phyloP scores from a whole-genome alignment of 2,797 vertebrate species.

The Gambusia yucatana region DNA sequence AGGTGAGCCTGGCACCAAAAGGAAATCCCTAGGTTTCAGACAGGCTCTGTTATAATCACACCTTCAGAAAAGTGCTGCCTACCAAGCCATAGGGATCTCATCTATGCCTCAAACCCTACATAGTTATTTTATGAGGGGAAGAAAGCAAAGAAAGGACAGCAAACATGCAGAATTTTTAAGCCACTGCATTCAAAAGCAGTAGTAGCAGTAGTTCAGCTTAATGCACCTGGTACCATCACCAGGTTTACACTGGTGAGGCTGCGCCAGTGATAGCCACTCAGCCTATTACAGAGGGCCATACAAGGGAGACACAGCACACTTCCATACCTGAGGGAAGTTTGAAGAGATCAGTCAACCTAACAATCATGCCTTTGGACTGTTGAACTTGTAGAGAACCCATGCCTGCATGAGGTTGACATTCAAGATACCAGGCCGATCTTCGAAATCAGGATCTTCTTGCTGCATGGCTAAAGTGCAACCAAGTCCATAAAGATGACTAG shows the following conservation, averaged over 20 bases:
- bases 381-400: not conserved
- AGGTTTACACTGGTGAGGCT: too few relatives aligned
- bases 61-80: conserved; percentile 49
- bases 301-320: not conserved
- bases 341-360: not conserved
- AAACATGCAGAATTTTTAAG: not conserved
- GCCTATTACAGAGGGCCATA: not conserved
- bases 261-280: not conserved
- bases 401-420: not conserved
- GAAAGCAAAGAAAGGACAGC: not conserved
- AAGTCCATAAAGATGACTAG: not conserved
- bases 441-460: not conserved
- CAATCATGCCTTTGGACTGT: not conserved
- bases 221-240: not conserved
- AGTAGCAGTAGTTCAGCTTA: not conserved
- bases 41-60: conserved; percentile 53
- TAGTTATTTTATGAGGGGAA: conserved; percentile 30
- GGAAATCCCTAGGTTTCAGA: conserved; percentile 57
- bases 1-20: conserved; percentile 47
- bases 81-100: conserved; percentile 52
- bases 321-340: not conserved
- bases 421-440: not conserved
- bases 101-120: conserved; percentile 24
- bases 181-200: not conserved
- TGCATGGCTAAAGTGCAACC: too few relatives aligned